phyloP scores from a whole-genome alignment of 2,113 vertebrate species.

The Coturnix japonica region DNA sequence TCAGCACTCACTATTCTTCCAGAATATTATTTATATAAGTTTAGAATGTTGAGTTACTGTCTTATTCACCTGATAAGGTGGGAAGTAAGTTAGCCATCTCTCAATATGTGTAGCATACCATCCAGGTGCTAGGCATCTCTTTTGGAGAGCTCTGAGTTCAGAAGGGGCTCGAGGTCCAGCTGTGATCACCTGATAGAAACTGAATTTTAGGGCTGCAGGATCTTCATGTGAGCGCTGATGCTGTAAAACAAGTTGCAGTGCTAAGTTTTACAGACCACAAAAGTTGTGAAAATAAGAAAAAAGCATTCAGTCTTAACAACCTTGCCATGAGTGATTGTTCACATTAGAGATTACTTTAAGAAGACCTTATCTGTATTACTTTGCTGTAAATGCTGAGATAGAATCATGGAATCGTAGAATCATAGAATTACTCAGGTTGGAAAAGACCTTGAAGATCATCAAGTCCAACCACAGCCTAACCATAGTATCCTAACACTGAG shows the following conservation, averaged over 20 bases:
- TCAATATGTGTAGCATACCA: conserved; percentile 93
- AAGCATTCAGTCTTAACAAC: background rate
- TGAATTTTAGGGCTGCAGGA: conserved; percentile 87
- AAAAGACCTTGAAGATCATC: too few species aligned
- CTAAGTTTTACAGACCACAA: background rate
- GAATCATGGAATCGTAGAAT: too few species aligned
- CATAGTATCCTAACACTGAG: too few species aligned
- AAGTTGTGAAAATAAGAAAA: background rate
- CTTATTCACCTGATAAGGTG: conserved; percentile 87
- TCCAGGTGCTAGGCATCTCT: conserved; percentile 90
- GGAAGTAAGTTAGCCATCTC: conserved; percentile 92
- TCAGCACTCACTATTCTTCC: background rate
- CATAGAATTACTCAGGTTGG: too few species aligned
- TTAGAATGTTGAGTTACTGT: background rate
- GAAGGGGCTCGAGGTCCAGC: conserved; percentile 83
- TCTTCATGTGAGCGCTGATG: conserved; percentile 95
- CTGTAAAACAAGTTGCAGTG: conserved; percentile 69
- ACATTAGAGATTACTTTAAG: background rate
- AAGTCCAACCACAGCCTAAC: too few species aligned
- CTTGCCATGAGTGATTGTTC: background rate
- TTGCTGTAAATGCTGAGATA: background rate
- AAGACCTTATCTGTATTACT: background rate
- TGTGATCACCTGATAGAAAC: conserved; percentile 94
- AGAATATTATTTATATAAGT: background rate
- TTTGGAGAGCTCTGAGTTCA: conserved; percentile 90